phyloP scores from a whole-genome alignment of 2,888 invertebrate species.

The Athetis lepigone region DNA sequence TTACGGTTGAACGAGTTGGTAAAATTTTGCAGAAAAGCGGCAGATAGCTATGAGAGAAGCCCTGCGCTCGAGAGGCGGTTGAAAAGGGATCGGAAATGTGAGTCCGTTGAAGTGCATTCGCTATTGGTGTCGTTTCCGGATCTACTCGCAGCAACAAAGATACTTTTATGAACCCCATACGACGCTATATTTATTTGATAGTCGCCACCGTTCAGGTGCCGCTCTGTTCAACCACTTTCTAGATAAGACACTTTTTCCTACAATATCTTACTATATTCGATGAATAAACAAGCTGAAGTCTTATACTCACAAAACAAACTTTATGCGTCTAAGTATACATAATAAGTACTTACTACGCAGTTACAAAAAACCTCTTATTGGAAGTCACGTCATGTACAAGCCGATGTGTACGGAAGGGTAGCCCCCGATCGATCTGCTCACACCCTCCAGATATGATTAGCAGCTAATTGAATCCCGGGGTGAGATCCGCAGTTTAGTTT shows the following conservation, averaged over 20 bases:
- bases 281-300: background rate
- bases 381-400: conserved; percentile 60
- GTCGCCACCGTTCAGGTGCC: conserved; percentile 46
- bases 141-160: conserved; percentile 65
- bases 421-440: conserved; percentile 84
- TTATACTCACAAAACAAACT: background rate
- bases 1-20: conserved; percentile 78
- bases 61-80: conserved; percentile 70
- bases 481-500: conserved; percentile 90
- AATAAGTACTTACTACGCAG: conserved; percentile 33
- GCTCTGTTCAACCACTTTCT: conserved; percentile 21
- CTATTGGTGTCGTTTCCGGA: conserved; percentile 80
- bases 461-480: conserved; percentile 89
- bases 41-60: conserved; percentile 76
- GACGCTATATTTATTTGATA: conserved; percentile 62
- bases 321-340: conserved; percentile 15
- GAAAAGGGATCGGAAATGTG: conserved; percentile 79
- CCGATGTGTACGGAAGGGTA: conserved; percentile 78
- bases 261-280: conserved; percentile 7
- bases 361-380: conserved; percentile 50
- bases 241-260: conserved; percentile 24
- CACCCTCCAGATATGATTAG: conserved; percentile 90
- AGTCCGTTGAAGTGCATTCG: conserved; percentile 76
- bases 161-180: conserved; percentile 63
- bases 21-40: conserved; percentile 76